These are phyloP conservation scores for Catagonus wagneri DNA, from an alignment of 2,113 vertebrate species.

Conservation along the genomic window DNA sequence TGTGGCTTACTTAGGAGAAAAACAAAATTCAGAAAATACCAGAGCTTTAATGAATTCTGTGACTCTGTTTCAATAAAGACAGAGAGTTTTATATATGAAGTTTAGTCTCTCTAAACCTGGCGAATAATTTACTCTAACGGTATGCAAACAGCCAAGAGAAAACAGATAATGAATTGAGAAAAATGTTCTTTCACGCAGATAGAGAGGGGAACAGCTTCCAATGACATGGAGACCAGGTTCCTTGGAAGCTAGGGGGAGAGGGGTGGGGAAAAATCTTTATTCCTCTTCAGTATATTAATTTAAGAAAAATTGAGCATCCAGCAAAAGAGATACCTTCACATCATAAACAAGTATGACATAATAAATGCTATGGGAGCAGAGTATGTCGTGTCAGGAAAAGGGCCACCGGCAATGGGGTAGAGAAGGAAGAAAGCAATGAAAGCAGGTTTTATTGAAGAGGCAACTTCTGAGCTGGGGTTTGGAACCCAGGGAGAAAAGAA, in stretches of 20 bases:
- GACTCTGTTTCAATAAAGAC: constrained; percentile 61
- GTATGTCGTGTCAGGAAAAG: neutral
- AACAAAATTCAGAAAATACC: constrained; percentile 34
- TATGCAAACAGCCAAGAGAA: constrained; percentile 47
- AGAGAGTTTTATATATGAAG: constrained; percentile 43
- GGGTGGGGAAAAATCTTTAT: neutral
- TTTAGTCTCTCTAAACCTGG: constrained; percentile 58
- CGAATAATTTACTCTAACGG: constrained; percentile 45
- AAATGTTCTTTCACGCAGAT: constrained; percentile 22
- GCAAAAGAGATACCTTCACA: neutral
- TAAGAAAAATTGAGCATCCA: neutral
- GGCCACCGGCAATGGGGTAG: neutral
- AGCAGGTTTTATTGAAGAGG: neutral
- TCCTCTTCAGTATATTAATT: neutral
- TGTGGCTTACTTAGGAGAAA: constrained; percentile 62
- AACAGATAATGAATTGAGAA: constrained; percentile 16
- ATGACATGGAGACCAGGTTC: neutral
- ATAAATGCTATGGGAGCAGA: neutral
- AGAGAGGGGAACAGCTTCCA: neutral
- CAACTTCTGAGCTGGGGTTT: neutral
- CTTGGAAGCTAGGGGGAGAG: neutral
- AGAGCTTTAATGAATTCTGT: constrained; percentile 44
- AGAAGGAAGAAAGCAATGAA: neutral
- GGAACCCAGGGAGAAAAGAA: neutral
- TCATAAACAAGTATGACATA: neutral